A percentile compares a stretch with the other conserved stretches of the same genome.
Evolutionary conservation across 2,888 invertebrate genomes (phyloP).

Genomic region (Pyralis farinalis): DNA sequence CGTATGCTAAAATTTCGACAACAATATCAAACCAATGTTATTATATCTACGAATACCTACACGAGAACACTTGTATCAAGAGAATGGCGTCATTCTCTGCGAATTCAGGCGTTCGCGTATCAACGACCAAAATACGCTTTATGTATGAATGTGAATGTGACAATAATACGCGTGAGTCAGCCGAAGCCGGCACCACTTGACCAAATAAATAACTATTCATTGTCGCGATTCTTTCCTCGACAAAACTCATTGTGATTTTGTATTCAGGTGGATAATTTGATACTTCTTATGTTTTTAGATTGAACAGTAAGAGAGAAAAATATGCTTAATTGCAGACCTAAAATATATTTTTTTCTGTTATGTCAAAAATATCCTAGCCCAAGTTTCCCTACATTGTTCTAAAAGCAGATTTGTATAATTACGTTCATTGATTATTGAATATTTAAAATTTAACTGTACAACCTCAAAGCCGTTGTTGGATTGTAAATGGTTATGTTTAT

Average conservation of each 20-base stretch:
- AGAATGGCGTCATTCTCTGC: conserved; percentile 70
- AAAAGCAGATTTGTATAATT: too few species aligned
- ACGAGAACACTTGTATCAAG: conserved; percentile 41
- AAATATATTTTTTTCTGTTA: too few species aligned
- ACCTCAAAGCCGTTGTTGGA: too few species aligned
- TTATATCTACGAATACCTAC: conserved; percentile 3
- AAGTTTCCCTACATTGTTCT: too few species aligned
- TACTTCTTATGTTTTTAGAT: too few species aligned
- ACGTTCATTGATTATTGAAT: too few species aligned
- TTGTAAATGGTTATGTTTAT: too few species aligned
- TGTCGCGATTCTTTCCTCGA: conserved; percentile 54
- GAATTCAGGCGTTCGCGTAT: conserved; percentile 61
- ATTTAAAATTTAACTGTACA: too few species aligned
- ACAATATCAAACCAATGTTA: background rate
- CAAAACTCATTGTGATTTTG: conserved; percentile 35
- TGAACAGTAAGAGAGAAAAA: too few species aligned
- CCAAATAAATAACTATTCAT: conserved; percentile 71
- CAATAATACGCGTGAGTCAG: conserved; percentile 76
- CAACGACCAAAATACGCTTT: conserved; percentile 63
- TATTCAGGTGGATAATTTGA: conserved; percentile 14
- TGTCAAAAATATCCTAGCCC: too few species aligned
- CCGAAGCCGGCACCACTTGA: conserved; percentile 54
- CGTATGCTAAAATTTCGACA: background rate
- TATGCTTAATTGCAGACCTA: too few species aligned
- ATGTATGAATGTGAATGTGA: conserved; percentile 65